phyloP scores from a whole-genome alignment of 2,797 vertebrate genomes.

The Cryptoblepharus egeriae region DNA sequence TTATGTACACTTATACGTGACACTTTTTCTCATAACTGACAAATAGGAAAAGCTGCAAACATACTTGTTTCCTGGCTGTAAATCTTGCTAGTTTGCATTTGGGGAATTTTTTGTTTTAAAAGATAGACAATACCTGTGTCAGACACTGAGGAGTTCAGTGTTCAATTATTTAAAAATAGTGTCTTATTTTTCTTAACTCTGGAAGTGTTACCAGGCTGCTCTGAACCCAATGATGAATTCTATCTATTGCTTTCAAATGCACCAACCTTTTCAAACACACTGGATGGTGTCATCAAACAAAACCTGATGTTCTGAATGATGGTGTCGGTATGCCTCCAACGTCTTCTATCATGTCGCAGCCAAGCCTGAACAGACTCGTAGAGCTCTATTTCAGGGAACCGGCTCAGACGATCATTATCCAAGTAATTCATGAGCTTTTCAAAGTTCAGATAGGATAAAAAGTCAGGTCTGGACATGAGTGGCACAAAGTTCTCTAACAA shows the following conservation, averaged over 20 bases:
- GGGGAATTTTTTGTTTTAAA: slow-evolving; percentile 37
- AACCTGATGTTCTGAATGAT: slow-evolving; percentile 98
- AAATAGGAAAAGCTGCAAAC: slow-evolving; percentile 45
- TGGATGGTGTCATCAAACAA: slow-evolving; percentile 98
- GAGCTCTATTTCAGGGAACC: slow-evolving; percentile 96
- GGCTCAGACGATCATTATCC: slow-evolving; percentile 94
- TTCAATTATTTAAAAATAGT: slow-evolving; percentile 18
- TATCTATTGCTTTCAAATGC: slow-evolving; percentile 81
- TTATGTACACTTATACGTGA: not conserved
- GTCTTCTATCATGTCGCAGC: slow-evolving; percentile 96
- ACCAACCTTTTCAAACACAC: slow-evolving; percentile 97
- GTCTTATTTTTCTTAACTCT: slow-evolving; percentile 40
- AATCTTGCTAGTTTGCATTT: slow-evolving; percentile 14
- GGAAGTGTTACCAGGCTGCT: slow-evolving; percentile 67
- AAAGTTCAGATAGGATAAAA: slow-evolving; percentile 97
- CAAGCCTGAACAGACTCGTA: slow-evolving; percentile 97
- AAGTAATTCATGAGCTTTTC: slow-evolving; percentile 96
- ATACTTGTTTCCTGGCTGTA: slow-evolving; percentile 64
- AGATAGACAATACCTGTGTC: slow-evolving; percentile 43
- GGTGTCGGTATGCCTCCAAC: slow-evolving; percentile 97
- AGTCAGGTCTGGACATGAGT: slow-evolving; percentile 96
- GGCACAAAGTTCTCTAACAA: slow-evolving; percentile 98
- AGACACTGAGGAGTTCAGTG: slow-evolving; percentile 24
- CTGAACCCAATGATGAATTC: slow-evolving; percentile 75
- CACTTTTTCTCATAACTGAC: slow-evolving; percentile 8